These are phyloP conservation scores for Cladopsammia gracilis DNA, from an alignment of 64 coral and sea anemone genomes.

Conservation along the genomic window DNA sequence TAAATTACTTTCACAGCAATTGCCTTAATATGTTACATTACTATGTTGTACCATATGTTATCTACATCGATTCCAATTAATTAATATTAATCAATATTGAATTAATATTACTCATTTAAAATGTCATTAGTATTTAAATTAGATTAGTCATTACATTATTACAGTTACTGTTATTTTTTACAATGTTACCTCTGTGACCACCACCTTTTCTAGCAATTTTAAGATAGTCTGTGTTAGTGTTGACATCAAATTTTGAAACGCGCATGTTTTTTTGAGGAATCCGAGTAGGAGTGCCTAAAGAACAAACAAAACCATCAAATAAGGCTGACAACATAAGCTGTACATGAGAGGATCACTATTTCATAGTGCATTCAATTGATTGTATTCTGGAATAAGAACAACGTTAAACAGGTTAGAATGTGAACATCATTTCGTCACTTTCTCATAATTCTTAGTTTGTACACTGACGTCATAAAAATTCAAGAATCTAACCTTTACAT, in stretches of 20 bases:
- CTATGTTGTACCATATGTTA: too few relatives aligned
- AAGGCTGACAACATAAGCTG: not conserved
- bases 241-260: constrained; percentile 1
- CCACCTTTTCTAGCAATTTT: constrained; percentile 76
- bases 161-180: not conserved
- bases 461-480: too few relatives aligned
- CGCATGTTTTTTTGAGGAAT: constrained; percentile 14
- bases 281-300: not conserved
- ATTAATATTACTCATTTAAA: too few relatives aligned
- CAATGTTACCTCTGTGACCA: constrained; percentile 65
- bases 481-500: too few relatives aligned
- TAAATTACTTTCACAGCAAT: too few relatives aligned
- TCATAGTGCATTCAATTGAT: not conserved
- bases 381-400: too few relatives aligned
- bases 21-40: too few relatives aligned
- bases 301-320: not conserved
- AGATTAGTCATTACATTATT: not conserved
- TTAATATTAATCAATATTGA: too few relatives aligned
- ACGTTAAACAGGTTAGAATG: too few relatives aligned
- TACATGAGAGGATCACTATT: not conserved
- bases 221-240: constrained; percentile 46
- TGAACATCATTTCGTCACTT: too few relatives aligned
- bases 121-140: not conserved
- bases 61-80: too few relatives aligned
- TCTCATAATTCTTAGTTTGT: too few relatives aligned